A percentile compares a stretch with the other conserved stretches of the same genome.
These are phyloP conservation scores for Ochropleura leucogaster DNA, from an alignment of 2,888 invertebrate species.

Conservation along the genomic window DNA sequence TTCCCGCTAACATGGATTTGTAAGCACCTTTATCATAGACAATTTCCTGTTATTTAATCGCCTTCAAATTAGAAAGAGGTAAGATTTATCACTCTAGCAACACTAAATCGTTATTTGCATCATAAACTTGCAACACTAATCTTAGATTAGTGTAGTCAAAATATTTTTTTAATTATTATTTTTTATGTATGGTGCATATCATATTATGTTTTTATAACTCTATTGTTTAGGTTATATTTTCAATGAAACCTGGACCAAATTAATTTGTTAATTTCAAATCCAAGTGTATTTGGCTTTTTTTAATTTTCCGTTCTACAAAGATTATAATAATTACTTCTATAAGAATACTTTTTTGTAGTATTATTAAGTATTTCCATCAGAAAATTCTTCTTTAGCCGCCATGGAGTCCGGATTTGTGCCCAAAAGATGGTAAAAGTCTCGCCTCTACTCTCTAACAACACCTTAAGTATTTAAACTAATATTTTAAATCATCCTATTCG, in stretches of 20 bases:
- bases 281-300: slow-evolving; percentile 6
- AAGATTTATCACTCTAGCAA: slow-evolving; percentile 22
- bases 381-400: neutral
- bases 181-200: slow-evolving; percentile 52
- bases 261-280: slow-evolving; percentile 17
- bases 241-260: slow-evolving; percentile 52
- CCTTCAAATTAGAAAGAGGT: neutral
- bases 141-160: slow-evolving; percentile 37
- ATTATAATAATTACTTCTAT: neutral
- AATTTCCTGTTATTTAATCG: neutral
- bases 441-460: neutral
- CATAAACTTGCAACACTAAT: slow-evolving; percentile 34
- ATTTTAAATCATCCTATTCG: slow-evolving; percentile 29
- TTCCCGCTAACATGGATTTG: slow-evolving; percentile 6
- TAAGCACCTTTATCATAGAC: slow-evolving; percentile 4
- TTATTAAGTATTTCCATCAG: neutral
- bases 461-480: neutral
- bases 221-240: slow-evolving; percentile 23
- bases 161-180: slow-evolving; percentile 17
- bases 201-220: slow-evolving; percentile 23
- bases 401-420: neutral
- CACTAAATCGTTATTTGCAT: slow-evolving; percentile 6
- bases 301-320: neutral
- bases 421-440: too few species aligned
- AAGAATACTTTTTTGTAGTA: neutral